A percentile compares a stretch with the other conserved stretches of the same genome.
phyloP scores from a whole-genome alignment of 2,113 vertebrate genomes.

The Bothrops jararaca region DNA sequence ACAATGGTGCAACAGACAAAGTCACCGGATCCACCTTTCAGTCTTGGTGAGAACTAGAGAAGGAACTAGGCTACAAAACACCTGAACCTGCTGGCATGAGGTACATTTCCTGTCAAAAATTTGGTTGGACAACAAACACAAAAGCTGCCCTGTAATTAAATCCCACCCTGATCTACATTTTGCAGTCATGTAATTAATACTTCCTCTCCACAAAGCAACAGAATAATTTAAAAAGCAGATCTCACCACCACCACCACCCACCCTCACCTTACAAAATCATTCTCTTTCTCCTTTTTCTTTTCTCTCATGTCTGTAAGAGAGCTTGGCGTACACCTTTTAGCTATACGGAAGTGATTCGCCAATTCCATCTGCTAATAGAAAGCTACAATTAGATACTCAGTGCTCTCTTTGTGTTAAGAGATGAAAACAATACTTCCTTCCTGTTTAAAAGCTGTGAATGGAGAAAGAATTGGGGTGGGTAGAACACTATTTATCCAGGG shows the following conservation, averaged over 20 bases:
- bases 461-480: neutral
- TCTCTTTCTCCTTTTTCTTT: neutral
- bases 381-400: constrained; percentile 78
- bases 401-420: constrained; percentile 71
- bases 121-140: constrained; percentile 79
- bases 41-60: constrained; percentile 69
- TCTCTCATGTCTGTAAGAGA: neutral
- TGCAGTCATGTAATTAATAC: constrained; percentile 81
- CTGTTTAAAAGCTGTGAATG: constrained; percentile 64
- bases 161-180: constrained; percentile 74
- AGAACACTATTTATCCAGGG: constrained; percentile 58
- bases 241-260: constrained; percentile 37
- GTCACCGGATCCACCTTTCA: constrained; percentile 70
- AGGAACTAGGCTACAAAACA: constrained; percentile 74
- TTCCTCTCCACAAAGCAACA: constrained; percentile 76
- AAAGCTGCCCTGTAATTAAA: constrained; percentile 82
- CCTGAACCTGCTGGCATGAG: constrained; percentile 72
- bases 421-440: constrained; percentile 81
- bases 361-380: constrained; percentile 72
- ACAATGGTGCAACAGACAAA: constrained; percentile 71
- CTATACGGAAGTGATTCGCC: constrained; percentile 68
- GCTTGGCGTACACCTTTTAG: constrained; percentile 64
- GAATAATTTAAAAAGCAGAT: constrained; percentile 76
- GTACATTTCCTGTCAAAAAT: constrained; percentile 74
- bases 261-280: neutral